A percentile compares a stretch with the other conserved stretches of the same genome.
These are phyloP conservation scores for Nemotelus pantherinus DNA, from an alignment of 2,888 invertebrate species.

Conservation along the genomic window DNA sequence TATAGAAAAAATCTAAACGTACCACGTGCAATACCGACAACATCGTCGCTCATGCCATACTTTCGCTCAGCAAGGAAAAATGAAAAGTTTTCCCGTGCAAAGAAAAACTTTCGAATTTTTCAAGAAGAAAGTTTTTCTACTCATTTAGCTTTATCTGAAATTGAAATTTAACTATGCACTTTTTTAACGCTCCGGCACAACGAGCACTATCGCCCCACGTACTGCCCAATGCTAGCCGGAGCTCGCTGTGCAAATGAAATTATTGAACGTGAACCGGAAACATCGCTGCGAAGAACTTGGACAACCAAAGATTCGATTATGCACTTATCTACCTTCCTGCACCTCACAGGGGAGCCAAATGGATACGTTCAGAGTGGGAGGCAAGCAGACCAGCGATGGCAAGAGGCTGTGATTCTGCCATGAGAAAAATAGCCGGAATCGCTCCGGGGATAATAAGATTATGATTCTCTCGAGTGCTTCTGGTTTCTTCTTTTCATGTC, in stretches of 20 bases:
- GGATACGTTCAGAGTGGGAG: neutral
- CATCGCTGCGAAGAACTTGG: conserved; percentile 25
- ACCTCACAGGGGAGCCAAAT: neutral
- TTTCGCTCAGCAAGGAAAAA: neutral
- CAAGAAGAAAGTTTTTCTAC: conserved; percentile 24
- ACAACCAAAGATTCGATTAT: conserved; percentile 25
- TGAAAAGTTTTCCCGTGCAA: conserved; percentile 32
- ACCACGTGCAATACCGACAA: conserved; percentile 12
- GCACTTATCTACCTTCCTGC: conserved; percentile 26
- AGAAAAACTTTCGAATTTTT: conserved; percentile 34
- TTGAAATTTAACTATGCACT: conserved; percentile 40
- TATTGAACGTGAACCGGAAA: conserved; percentile 33
- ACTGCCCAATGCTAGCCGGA: conserved; percentile 2
- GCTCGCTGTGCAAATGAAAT: conserved; percentile 33
- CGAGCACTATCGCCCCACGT: neutral
- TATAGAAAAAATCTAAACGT: conserved; percentile 13
- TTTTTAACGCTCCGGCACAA: conserved; percentile 15
- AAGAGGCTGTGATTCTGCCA: conserved; percentile 26
- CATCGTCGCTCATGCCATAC: neutral
- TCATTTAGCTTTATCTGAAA: conserved; percentile 33
- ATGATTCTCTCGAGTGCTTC: conserved; percentile 52
- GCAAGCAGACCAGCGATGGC: neutral
- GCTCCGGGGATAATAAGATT: conserved; percentile 53
- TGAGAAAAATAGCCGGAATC: conserved; percentile 49
- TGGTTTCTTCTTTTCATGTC: conserved; percentile 43